phyloP scores from a whole-genome alignment of 1,140 invertebrate species.

The Drosophila obscura region DNA sequence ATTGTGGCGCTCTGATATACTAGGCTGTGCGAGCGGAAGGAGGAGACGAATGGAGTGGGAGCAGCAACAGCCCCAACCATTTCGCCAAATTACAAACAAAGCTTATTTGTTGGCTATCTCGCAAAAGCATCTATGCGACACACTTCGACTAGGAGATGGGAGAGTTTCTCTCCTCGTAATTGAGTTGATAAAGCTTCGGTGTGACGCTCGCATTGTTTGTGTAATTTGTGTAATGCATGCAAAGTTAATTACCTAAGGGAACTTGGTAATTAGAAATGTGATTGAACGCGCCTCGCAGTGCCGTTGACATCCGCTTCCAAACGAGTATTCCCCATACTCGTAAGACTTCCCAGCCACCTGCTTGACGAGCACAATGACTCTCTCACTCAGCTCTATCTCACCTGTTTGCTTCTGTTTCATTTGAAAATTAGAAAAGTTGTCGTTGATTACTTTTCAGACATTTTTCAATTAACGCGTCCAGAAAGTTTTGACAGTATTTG shows the following conservation, averaged over 20 bases:
- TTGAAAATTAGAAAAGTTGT: conserved; percentile 31
- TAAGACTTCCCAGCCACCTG: not conserved
- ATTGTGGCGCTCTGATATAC: conserved; percentile 68
- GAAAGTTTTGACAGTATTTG: too few species aligned
- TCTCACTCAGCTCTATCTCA: conserved; percentile 1
- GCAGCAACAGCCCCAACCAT: conserved; percentile 37
- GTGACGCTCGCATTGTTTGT: conserved; percentile 53
- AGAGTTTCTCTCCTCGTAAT: conserved; percentile 46
- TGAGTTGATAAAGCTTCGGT: conserved; percentile 75
- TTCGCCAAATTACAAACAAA: conserved; percentile 79
- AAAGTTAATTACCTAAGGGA: conserved; percentile 80
- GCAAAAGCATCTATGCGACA: conserved; percentile 66
- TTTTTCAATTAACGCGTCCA: conserved; percentile 59
- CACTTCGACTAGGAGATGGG: conserved; percentile 25
- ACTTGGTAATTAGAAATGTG: conserved; percentile 79
- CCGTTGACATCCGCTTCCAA: conserved; percentile 29
- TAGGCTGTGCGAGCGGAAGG: conserved; percentile 6
- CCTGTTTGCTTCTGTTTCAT: conserved; percentile 35
- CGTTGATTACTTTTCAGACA: conserved; percentile 57
- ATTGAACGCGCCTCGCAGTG: conserved; percentile 63
- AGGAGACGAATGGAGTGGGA: not conserved
- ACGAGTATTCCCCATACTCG: too few species aligned
- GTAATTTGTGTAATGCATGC: conserved; percentile 79
- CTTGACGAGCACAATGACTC: conserved; percentile 19
- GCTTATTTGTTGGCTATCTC: conserved; percentile 81